phyloP scores from a whole-genome alignment of 2,797 vertebrate genomes.

The Hirundo rustica region DNA sequence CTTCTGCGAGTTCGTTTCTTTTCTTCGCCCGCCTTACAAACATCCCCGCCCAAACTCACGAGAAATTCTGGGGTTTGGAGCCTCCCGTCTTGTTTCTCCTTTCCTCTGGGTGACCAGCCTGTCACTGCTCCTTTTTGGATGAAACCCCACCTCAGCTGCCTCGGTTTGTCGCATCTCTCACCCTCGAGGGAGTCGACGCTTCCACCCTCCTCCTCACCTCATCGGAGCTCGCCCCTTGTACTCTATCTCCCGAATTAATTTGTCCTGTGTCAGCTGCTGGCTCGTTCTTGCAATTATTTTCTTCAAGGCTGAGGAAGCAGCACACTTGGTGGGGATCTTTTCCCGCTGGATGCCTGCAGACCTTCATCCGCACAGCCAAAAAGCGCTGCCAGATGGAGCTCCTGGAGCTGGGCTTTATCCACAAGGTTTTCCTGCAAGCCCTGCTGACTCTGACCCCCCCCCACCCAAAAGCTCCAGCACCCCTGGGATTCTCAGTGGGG shows the following conservation, averaged over 20 bases:
- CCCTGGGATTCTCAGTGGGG: not conserved
- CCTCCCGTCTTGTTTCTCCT: not conserved
- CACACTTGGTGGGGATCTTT: not conserved
- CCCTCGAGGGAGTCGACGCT: not conserved
- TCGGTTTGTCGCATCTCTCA: not conserved
- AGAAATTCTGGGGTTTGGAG: not conserved
- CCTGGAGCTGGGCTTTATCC: not conserved
- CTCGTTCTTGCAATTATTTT: not conserved
- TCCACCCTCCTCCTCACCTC: not conserved
- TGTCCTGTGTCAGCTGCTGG: not conserved
- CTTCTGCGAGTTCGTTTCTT: not conserved
- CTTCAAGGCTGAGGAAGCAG: not conserved
- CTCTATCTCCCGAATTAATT: not conserved
- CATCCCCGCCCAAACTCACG: not conserved
- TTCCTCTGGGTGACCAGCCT: not conserved
- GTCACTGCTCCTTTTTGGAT: not conserved
- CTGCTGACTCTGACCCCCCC: not conserved
- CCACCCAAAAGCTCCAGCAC: not conserved
- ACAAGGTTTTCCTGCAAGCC: not conserved
- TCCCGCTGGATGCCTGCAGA: not conserved
- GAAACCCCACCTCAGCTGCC: not conserved
- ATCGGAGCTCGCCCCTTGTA: not conserved
- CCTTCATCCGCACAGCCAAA: not conserved
- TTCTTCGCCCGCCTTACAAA: not conserved
- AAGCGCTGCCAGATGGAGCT: not conserved